Evolutionary conservation across 2,888 invertebrate genomes (phyloP).

Genomic region (Trissoscelio sp.): DNA sequence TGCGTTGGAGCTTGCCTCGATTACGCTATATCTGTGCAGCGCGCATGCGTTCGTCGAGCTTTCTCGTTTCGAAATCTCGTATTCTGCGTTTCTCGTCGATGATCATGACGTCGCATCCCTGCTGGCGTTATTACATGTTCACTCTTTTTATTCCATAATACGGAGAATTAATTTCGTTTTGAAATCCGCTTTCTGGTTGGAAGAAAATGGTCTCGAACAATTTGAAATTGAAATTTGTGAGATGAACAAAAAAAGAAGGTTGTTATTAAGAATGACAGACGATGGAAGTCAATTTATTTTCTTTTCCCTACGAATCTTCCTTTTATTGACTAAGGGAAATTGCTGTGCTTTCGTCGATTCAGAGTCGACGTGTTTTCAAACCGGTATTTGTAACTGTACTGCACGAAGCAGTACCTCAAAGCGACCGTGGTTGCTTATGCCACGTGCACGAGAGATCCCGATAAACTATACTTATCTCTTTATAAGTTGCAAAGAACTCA

Average conservation of each 20-base stretch:
- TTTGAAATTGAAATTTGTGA: too few relatives aligned
- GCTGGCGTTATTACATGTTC: neutral
- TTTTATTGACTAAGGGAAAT: conserved; percentile 66
- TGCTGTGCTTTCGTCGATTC: conserved; percentile 74
- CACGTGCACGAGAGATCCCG: conserved; percentile 67
- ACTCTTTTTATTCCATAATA: neutral
- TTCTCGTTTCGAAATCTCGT: conserved; percentile 32
- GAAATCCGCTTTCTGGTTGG: too few relatives aligned
- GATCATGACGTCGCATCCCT: conserved; percentile 18
- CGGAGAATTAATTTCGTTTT: too few relatives aligned
- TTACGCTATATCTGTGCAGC: conserved; percentile 23
- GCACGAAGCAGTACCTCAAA: conserved; percentile 62
- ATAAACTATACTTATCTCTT: conserved; percentile 66
- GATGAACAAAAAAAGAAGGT: too few relatives aligned
- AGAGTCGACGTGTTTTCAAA: conserved; percentile 77
- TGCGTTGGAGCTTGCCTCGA: conserved; percentile 68
- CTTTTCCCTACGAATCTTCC: conserved; percentile 33
- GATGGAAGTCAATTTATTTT: neutral
- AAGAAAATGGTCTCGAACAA: too few relatives aligned
- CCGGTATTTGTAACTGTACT: conserved; percentile 82
- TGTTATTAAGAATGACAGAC: too few relatives aligned
- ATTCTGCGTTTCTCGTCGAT: conserved; percentile 18
- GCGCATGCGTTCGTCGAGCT: conserved; percentile 41
- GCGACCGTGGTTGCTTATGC: conserved; percentile 65
- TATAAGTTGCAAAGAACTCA: conserved; percentile 33